Evolutionary conservation across 30 jellyfish, hydroid and myxozoan genomes (phyloP).

Genomic region (Rhopilema esculentum): DNA sequence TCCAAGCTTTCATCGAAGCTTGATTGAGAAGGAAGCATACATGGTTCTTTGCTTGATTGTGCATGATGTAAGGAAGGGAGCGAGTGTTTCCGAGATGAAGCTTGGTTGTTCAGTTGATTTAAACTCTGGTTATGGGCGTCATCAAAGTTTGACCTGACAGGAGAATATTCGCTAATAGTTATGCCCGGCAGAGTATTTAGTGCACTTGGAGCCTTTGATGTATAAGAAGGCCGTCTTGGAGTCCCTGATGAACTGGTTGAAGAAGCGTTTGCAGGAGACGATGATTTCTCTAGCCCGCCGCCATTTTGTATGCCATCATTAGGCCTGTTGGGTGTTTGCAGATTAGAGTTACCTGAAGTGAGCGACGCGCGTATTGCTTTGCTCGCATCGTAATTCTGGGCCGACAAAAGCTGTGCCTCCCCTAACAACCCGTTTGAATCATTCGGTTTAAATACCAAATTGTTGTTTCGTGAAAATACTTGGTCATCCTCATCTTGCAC

Average conservation of each 20-base stretch:
- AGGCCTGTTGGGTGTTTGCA: constrained; percentile 53
- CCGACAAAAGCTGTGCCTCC: constrained; percentile 4
- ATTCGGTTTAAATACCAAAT: constrained; percentile 32
- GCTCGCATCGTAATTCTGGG: constrained; percentile 18
- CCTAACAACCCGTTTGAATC: constrained; percentile 11
- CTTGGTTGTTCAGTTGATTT: constrained; percentile 33
- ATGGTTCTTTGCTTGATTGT: constrained; percentile 18
- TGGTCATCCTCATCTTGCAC: constrained; percentile 62
- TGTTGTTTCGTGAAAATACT: constrained; percentile 32
- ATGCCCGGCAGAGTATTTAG: constrained; percentile 83
- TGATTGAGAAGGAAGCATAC: constrained; percentile 52
- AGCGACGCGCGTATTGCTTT: constrained; percentile 33
- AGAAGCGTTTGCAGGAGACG: constrained; percentile 28
- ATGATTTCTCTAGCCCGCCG: constrained; percentile 26
- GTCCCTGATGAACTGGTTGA: constrained; percentile 61
- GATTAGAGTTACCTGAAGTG: constrained; percentile 28
- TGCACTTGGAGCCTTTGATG: constrained; percentile 97
- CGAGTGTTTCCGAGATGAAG: constrained; percentile 39
- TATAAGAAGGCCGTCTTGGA: constrained; percentile 89
- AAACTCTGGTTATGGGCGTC: constrained; percentile 60
- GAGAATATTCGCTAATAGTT: constrained; percentile 61
- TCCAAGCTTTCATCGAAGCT: constrained; percentile 93
- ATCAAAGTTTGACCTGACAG: constrained; percentile 47
- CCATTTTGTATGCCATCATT: constrained; percentile 52
- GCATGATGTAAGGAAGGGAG: constrained; percentile 34